Base-by-base conservation (phyloP, 2,888 invertebrate species). In the Agrotis ipsilon region DNA sequence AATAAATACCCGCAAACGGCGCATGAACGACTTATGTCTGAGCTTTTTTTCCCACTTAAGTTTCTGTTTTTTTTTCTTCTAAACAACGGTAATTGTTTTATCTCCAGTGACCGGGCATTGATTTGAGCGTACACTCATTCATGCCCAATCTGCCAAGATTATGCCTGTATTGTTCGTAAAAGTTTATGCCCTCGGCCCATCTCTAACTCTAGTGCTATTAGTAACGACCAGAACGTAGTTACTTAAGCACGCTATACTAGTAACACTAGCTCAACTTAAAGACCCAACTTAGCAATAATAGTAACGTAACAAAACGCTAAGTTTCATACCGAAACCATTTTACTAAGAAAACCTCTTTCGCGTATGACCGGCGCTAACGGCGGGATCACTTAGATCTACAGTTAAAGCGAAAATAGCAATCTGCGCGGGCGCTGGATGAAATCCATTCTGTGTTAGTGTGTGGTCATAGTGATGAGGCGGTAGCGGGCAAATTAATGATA, bases 341-440 rank as follows among this genome's bases (percentile, higher is more conserved):
- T 60, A 72, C 72, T 76, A 58, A 61, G 78, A 73, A 85, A 79
- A 77, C 72, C 66, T 83, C 65, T 81, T 79, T 73, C 39, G 18
- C 43, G 55, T 69, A 77, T 68, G 64, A 64, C 57, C 76, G 68
- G 65, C 64, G 74, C 73, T 80, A 78, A 81, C 66, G 72, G 75
- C 60, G 61, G 60, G 67, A 74, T 80, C 79, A 67, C 78, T 70
- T 80, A 79, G 69, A 78, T 75, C 70, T 84, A 89, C 87, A 87
- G 89, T 88, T 88, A 88, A 76, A 72, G 86, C 82, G 87, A 89
- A 88, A 89, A 91, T 89, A 82, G 87, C 86, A 84, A 86, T 87
- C 83, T 84, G 72, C 80, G 73, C 77, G 67, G 60, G 82, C 69
- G 81, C 75, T 68, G 72, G 83, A 85, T 85, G 88, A 89, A 88